Percentiles rank a stretch among this genome's conserved stretches.
These are phyloP conservation scores for Uropetala carovei DNA, from an alignment of 2,888 invertebrate genomes.

Conservation along the genomic window DNA sequence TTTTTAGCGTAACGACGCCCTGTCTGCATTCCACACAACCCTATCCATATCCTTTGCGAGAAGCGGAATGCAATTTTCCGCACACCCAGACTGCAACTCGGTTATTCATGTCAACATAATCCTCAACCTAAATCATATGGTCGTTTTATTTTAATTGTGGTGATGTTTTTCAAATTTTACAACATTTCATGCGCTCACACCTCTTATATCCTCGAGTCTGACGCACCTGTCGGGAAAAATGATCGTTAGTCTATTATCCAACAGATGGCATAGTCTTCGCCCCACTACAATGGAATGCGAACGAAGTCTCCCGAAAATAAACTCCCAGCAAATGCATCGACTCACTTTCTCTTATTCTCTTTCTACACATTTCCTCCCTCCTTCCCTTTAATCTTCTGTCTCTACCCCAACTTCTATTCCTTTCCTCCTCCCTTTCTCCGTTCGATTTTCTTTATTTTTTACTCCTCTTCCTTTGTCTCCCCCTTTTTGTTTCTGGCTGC, in stretches of 20 bases:
- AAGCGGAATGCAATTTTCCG: too few relatives aligned
- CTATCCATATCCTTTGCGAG: too few relatives aligned
- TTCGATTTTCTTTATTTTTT: not conserved
- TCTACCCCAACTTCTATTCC: not conserved
- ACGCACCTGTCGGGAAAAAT: not conserved
- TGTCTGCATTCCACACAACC: too few relatives aligned
- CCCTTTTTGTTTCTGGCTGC: not conserved
- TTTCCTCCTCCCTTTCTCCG: not conserved
- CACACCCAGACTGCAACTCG: too few relatives aligned
- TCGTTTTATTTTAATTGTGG: too few relatives aligned
- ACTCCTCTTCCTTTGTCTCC: not conserved
- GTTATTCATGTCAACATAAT: too few relatives aligned
- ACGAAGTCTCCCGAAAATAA: constrained; percentile 32
- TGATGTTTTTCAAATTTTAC: too few relatives aligned
- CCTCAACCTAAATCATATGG: too few relatives aligned
- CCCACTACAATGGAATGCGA: constrained; percentile 1
- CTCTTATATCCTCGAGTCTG: not conserved
- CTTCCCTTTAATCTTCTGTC: not conserved
- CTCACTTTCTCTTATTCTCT: constrained; percentile 15
- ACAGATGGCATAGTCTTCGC: not conserved
- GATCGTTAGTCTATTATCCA: not conserved
- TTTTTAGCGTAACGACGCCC: too few relatives aligned
- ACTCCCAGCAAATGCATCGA: constrained; percentile 18
- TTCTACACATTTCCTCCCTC: not conserved
- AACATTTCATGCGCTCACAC: too few relatives aligned